Conservation (phyloP, 2,888 invertebrate genomes). For the Melipona bicolor region DNA sequence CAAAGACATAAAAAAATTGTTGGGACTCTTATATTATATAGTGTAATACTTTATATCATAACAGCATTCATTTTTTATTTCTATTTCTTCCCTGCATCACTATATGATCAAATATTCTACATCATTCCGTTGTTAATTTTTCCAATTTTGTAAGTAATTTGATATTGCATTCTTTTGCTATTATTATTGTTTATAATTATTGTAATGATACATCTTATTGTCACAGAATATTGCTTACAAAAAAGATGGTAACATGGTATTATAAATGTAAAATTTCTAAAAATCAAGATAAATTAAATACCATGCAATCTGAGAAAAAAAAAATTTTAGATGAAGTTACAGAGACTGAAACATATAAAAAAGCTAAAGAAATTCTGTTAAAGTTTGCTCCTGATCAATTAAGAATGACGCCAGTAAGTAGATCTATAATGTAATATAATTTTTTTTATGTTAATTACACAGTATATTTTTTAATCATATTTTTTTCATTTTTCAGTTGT, state of each 20-base stretch:
- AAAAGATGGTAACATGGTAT: slow-evolving; percentile 94
- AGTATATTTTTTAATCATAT: not conserved
- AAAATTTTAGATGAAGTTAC: slow-evolving; percentile 97
- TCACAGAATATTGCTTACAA: slow-evolving; percentile 90
- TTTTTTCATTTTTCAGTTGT: not conserved
- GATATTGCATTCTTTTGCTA: not conserved
- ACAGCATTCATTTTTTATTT: slow-evolving; percentile 91
- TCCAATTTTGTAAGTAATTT: slow-evolving; percentile 91
- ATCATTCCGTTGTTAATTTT: slow-evolving; percentile 92
- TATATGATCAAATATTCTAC: slow-evolving; percentile 90
- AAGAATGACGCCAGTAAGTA: slow-evolving; percentile 76
- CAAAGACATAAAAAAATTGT: slow-evolving; percentile 92
- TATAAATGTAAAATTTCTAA: slow-evolving; percentile 92
- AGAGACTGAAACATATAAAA: slow-evolving; percentile 99
- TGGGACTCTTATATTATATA: slow-evolving; percentile 90
- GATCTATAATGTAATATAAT: not conserved
- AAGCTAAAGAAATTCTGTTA: slow-evolving; percentile 94
- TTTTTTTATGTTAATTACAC: not conserved
- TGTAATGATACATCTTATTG: slow-evolving; percentile 64
- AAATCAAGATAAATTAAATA: slow-evolving; percentile 90
- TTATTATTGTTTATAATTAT: not conserved
- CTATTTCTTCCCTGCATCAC: slow-evolving; percentile 91
- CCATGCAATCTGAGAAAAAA: slow-evolving; percentile 92
- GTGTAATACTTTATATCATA: slow-evolving; percentile 89
- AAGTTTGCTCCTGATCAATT: slow-evolving; percentile 91